These are phyloP conservation scores for Rhyacichthys aspro DNA, from an alignment of 2,797 vertebrate species.

Conservation along the genomic window DNA sequence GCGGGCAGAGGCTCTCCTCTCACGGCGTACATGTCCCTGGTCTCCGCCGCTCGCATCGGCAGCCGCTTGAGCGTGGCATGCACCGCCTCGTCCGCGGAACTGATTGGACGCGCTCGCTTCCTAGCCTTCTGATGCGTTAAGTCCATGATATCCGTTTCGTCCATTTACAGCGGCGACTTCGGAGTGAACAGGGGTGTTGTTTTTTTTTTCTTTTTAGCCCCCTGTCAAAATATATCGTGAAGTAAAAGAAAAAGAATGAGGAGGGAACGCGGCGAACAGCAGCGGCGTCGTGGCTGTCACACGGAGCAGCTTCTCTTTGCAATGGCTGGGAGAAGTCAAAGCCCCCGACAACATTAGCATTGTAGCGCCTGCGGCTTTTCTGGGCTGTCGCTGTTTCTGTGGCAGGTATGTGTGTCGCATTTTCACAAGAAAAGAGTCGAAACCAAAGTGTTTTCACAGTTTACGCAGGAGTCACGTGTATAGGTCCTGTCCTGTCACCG, in stretches of 20 bases:
- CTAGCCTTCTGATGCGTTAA: constrained; percentile 80
- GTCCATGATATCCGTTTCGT: constrained; percentile 82
- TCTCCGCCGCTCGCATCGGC: constrained; percentile 84
- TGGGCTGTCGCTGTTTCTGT: constrained; percentile 76
- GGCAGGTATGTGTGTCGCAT: constrained; percentile 75
- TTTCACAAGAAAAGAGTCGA: constrained; percentile 54
- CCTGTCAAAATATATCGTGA: constrained; percentile 46
- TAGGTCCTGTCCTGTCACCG: constrained; percentile 53
- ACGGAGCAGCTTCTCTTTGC: constrained; percentile 65
- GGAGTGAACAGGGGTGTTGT: constrained; percentile 32
- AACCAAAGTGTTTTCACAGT: background rate
- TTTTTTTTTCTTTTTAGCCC: constrained; percentile 13
- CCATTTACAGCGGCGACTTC: constrained; percentile 74
- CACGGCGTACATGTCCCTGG: constrained; percentile 87
- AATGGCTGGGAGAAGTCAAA: constrained; percentile 82
- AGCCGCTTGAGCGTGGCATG: constrained; percentile 87
- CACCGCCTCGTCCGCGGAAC: constrained; percentile 72
- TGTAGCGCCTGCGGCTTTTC: constrained; percentile 72
- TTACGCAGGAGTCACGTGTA: constrained; percentile 4
- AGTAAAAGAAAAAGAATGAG: constrained; percentile 19
- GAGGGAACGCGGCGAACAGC: constrained; percentile 32
- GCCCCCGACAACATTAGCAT: constrained; percentile 80
- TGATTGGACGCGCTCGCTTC: constrained; percentile 78
- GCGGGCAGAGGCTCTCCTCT: constrained; percentile 85
- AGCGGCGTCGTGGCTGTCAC: constrained; percentile 70